Evolutionary conservation across 2,888 invertebrate genomes (phyloP).

Genomic region (Oligia latruncula): DNA sequence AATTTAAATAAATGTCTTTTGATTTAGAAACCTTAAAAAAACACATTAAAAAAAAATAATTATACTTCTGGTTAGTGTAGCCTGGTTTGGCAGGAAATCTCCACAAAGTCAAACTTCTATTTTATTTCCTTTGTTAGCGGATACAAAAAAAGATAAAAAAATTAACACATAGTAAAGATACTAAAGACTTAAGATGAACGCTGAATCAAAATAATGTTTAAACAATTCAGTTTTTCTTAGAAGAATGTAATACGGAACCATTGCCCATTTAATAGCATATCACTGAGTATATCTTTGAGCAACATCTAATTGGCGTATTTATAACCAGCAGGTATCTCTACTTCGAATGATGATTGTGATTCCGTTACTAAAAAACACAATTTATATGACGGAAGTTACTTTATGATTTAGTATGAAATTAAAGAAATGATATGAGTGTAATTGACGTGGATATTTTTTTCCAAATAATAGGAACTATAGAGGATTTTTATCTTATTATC

Average conservation of each 20-base stretch:
- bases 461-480: neutral
- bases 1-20: neutral
- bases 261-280: slow-evolving; percentile 10
- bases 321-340: slow-evolving; percentile 36
- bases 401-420: slow-evolving; percentile 13
- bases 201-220: neutral
- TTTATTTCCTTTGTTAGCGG: neutral
- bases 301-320: slow-evolving; percentile 54
- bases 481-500: neutral
- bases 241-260: slow-evolving; percentile 48
- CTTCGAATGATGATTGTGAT: slow-evolving; percentile 44
- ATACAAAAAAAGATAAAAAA: neutral
- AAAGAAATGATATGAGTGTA: neutral
- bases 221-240: neutral
- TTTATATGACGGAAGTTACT: slow-evolving; percentile 27
- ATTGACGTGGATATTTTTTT: neutral
- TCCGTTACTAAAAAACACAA: slow-evolving; percentile 46
- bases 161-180: neutral
- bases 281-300: slow-evolving; percentile 21
- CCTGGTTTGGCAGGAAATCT: neutral
- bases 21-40: neutral
- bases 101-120: neutral
- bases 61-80: neutral
- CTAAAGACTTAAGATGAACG: neutral
- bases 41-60: neutral